Evolutionary conservation across 2,797 vertebrate species (phyloP).

Genomic region (Astyanax mexicanus): DNA sequence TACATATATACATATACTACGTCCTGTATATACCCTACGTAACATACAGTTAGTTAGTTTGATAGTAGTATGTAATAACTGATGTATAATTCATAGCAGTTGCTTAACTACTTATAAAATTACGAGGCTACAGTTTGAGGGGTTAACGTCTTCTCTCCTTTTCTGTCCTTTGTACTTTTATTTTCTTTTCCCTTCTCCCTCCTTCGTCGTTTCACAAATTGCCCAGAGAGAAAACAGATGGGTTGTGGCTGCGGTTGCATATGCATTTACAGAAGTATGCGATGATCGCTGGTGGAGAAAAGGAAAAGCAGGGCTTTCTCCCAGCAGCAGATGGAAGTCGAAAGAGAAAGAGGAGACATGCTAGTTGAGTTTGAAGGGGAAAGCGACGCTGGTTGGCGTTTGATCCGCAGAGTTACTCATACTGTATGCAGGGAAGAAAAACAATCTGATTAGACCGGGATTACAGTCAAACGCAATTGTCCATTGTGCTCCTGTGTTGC

Average conservation of each 20-base stretch:
- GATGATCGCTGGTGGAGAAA: constrained; percentile 9
- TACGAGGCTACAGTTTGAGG: not conserved
- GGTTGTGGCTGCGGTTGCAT: constrained; percentile 69
- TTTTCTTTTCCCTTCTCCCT: not conserved
- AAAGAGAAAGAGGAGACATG: constrained; percentile 15
- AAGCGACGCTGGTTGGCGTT: constrained; percentile 1
- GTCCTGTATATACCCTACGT: too few relatives aligned
- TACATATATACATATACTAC: too few relatives aligned
- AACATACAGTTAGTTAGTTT: too few relatives aligned
- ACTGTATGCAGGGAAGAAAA: constrained; percentile 7
- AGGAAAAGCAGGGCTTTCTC: constrained; percentile 33
- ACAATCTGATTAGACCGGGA: constrained; percentile 45
- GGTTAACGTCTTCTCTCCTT: not conserved
- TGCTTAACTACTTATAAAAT: too few relatives aligned
- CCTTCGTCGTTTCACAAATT: constrained; percentile 41
- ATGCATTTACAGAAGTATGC: constrained; percentile 67
- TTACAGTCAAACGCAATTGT: constrained; percentile 41
- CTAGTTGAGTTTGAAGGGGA: constrained; percentile 15
- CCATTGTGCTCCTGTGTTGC: constrained; percentile 18
- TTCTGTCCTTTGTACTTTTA: not conserved
- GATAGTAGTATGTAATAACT: too few relatives aligned
- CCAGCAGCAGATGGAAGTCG: constrained; percentile 36
- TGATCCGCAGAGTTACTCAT: constrained; percentile 40
- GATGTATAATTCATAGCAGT: too few relatives aligned
- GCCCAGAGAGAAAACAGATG: constrained; percentile 67